Conservation (phyloP, 37 sponge, comb jelly and placozoan species). For the Petrosia ficiformis region DNA sequence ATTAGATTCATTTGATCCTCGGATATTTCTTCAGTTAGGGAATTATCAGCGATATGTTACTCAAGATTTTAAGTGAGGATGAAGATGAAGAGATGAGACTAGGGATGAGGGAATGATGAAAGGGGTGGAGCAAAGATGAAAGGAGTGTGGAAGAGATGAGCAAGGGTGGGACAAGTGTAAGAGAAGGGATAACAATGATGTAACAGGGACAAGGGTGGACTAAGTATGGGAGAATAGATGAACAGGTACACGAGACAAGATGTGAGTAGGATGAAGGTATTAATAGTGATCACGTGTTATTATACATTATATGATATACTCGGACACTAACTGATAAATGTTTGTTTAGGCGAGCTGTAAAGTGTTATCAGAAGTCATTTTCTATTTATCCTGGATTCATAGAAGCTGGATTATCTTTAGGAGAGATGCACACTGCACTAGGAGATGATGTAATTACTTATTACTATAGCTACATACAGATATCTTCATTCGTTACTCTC, state of each 20-base stretch:
- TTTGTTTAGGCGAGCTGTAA: slow-evolving; percentile 43
- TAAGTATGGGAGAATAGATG: no score
- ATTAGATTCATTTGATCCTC: slow-evolving; percentile 52
- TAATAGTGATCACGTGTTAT: neutral
- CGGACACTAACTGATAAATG: neutral
- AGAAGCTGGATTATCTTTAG: slow-evolving; percentile 46
- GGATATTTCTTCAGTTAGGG: slow-evolving; percentile 60
- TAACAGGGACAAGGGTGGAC: neutral
- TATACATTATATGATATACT: neutral
- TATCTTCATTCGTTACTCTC: neutral
- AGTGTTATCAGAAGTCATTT: slow-evolving; percentile 74
- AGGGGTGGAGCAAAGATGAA: no score
- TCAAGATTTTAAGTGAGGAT: slow-evolving; percentile 33
- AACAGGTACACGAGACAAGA: no score
- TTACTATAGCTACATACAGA: neutral
- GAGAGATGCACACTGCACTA: slow-evolving; percentile 21
- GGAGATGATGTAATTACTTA: slow-evolving; percentile 45
- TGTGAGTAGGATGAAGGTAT: no score
- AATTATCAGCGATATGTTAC: slow-evolving; percentile 50
- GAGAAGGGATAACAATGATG: no score
- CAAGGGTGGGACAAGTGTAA: no score
- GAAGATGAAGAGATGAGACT: no score
- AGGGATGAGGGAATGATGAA: no score
- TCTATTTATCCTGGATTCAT: slow-evolving; percentile 29
- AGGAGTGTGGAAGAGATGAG: no score